Evolutionary conservation across 2,797 vertebrate genomes (phyloP), one percentile per base, ranked within the genome.

Genomic region (Dendrocincla fuliginosa): DNA sequence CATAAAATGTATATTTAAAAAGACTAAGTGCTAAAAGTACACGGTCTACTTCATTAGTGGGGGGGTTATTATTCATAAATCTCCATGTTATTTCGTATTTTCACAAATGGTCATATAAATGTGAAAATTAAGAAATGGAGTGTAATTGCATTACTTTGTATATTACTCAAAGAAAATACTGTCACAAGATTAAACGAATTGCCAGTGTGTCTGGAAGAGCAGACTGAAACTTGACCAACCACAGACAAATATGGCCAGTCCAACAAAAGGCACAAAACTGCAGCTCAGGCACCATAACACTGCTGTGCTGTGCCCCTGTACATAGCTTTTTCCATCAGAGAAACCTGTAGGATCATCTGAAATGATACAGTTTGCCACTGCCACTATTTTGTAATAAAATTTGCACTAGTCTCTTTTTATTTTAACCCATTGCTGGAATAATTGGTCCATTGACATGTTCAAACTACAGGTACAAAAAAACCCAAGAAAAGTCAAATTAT

Each of bases 221-320:
- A 71, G 32, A 33, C 2, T 44, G 49, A 60, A 75, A 5, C 23
- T 41, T 27, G 12, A 49, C 11, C 16, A 68, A 5, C 9, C 37
- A n/a, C 5, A 47, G 30, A 19, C 30, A 7, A 47, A 50, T 9
- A 9, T 0, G 0, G 2, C 3, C 18, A 50, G 41, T 17, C 35
- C 61, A 55, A 46, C 10, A 42, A 47, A 52, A 17, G 10, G 13
- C 3, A 3, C 19, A 23, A 28, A 57, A 13, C 7, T 13, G 27
- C 35, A 56, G 30, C 6, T 67, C 25, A 41, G 33, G n/a, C 44
- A 64, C 15, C 1, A 1, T 7, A 46, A 56, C 35, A 22, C 30
- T 46, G 14, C n/a, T 2, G 1, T 27, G 42, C 14, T 16, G 2
- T 6, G 14, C 9, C 60, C 25, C 47, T 30, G 22, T 11, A 14